These are phyloP conservation scores for Uromys caudimaculatus DNA, from an alignment of 2,797 vertebrate genomes.

Conservation along the genomic window DNA sequence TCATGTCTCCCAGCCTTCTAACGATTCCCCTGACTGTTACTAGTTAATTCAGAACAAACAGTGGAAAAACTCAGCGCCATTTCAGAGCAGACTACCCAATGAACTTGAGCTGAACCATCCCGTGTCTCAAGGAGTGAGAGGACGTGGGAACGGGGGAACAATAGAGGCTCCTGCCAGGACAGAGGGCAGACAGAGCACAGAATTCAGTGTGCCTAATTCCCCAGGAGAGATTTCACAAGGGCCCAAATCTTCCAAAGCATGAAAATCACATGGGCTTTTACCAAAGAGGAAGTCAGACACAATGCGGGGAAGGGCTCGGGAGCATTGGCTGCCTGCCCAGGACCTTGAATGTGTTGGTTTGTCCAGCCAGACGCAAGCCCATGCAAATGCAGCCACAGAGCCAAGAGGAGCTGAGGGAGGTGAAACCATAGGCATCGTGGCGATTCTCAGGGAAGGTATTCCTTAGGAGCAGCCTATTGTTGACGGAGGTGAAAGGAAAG, in stretches of 20 bases:
- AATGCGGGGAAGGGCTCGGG: conserved; percentile 66
- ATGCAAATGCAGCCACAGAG: background rate
- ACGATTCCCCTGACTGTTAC: conserved; percentile 39
- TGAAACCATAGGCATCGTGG: background rate
- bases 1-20: conserved; percentile 52
- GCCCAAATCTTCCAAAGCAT: conserved; percentile 74
- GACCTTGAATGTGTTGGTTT: background rate
- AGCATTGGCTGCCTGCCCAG: conserved; percentile 45
- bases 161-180: conserved; percentile 56
- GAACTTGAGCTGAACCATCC: conserved; percentile 71
- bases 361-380: background rate
- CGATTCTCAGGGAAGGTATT: background rate
- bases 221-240: conserved; percentile 73
- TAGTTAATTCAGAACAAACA: conserved; percentile 53
- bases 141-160: conserved; percentile 51
- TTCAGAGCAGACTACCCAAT: conserved; percentile 73
- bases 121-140: conserved; percentile 43
- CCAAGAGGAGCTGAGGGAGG: background rate
- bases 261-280: conserved; percentile 65
- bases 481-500: background rate
- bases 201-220: conserved; percentile 71
- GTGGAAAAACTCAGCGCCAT: conserved; percentile 48
- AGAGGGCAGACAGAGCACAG: conserved; percentile 59
- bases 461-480: background rate
- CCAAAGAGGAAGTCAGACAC: conserved; percentile 69